A percentile compares a stretch with the other conserved stretches of the same genome.
phyloP scores from a whole-genome alignment of 2,113 vertebrate species.

The Edolisoma coerulescens region DNA sequence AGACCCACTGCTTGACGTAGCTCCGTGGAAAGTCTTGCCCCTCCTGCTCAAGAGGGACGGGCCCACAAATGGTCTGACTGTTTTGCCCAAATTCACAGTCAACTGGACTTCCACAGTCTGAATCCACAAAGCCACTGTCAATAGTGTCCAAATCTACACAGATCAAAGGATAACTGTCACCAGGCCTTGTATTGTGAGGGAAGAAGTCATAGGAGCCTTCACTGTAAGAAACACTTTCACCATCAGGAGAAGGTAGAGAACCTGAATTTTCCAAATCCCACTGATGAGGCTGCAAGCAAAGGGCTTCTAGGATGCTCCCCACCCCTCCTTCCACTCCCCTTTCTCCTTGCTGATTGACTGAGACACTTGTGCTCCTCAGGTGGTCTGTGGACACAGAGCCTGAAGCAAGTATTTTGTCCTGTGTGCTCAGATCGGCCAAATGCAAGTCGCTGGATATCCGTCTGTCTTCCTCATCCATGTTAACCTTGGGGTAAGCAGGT shows the following conservation, averaged over 20 bases:
- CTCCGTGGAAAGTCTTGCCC: conserved; percentile 73
- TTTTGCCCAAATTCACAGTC: conserved; percentile 74
- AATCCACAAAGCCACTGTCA: conserved; percentile 91
- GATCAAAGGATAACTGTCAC: conserved; percentile 75
- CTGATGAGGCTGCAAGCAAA: conserved; percentile 16
- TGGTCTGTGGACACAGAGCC: conserved; percentile 39
- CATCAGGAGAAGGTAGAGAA: conserved; percentile 51
- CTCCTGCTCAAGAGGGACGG: not conserved
- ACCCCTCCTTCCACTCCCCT: not conserved
- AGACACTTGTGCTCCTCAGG: not conserved
- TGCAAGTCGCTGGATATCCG: not conserved
- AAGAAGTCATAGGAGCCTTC: conserved; percentile 68
- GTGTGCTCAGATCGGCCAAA: not conserved
- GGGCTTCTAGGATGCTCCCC: conserved; percentile 45
- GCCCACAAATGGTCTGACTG: conserved; percentile 12
- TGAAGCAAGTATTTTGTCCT: conserved; percentile 27
- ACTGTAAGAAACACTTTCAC: conserved; percentile 73
- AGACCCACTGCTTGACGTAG: conserved; percentile 92
- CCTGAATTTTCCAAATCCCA: conserved; percentile 61
- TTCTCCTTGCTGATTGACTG: not conserved
- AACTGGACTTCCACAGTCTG: conserved; percentile 81
- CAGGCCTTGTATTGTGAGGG: conserved; percentile 55
- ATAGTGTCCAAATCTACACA: conserved; percentile 89
- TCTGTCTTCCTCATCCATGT: conserved; percentile 15
- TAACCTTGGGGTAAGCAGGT: conserved; percentile 62